Evolutionary conservation across 2,797 vertebrate genomes (phyloP), one percentile per base, ranked within the genome.

Genomic region (Adrianichthys oophorus): DNA sequence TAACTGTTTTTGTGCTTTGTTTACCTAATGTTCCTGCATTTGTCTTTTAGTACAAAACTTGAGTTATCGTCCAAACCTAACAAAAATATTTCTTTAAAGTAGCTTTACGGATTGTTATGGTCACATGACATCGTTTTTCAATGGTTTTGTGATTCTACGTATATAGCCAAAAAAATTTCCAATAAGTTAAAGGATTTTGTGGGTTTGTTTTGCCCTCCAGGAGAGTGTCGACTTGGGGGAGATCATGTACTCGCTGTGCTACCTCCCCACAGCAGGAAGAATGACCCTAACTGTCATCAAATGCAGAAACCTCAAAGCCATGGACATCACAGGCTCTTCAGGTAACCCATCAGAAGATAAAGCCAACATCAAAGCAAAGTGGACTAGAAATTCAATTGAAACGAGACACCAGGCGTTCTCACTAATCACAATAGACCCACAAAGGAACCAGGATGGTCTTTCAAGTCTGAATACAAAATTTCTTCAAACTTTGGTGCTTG

Each of bases 211-310:
- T 56, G 52, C 79, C 75, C 83, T 87, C 18, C 79, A 99, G 97
- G 97, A 99, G 82, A 98, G 95, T 15, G 86, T 99, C 74, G 97
- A 99, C 88, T 90, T 99, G 78, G 97, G 97, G 37, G 97, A 99
- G 88, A 98, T 99, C 85, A 99, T 99, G 97, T 98, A 96, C 90
- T 99, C 97, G 52, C 91, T 99, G 76, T 99, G 97, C 86, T 99
- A 99, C 84, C 93, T 99, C 69, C 97, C 97, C 62, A 98, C 96
- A 47, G 97, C 97, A 5, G 97, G 97, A 16, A 93, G 97, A 59
- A 96, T 99, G 96, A 99, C 97, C 26, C 84, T 99, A 60, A 99
- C 96, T 0, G 97, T 98, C 83, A 99, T 99, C 91, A 99, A 98
- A 85, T 99, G 97, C 86, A 93, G 97, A 74, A 99, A 99, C 87